Base-by-base conservation (phyloP, 2,113 vertebrate species). In the Silurus asotus region DNA sequence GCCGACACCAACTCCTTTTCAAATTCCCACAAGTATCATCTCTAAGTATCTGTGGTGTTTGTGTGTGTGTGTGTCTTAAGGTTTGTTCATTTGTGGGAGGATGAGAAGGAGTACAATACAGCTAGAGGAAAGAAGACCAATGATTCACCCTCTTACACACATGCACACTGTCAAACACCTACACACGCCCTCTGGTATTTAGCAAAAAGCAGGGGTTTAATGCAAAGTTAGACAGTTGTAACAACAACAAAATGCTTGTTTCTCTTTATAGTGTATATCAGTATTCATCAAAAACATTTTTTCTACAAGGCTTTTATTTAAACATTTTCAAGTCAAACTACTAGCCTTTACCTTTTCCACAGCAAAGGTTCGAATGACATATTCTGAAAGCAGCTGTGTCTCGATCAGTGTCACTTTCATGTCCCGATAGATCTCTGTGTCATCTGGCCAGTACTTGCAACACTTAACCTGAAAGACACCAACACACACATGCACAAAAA, bases 381-480 rank as follows among this genome's bases (percentile, higher is more conserved):
- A 99, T 93, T 99, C 98, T 55, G 98, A 98, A 82, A 99, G 94
- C n/a, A 99, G 96, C 89, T 99, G 97, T 59, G 98, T 99, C 93
- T 99, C 98, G 90, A 99, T 98, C 83, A 99, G 93, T 2, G 98
- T 99, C 84, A 99, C 97, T 94, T 99, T 99, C 94, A 99, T 97
- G 92, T 99, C 98, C 87, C 98, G 96, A 86, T 98, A 99, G 90
- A 99, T 97, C 92, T 99, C 98, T 0, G 97, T 97, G 92, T 99
- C 98, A 74, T 99, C 98, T 0, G 98, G 97, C 98, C 98, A 99
- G 93, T 99, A 99, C 92, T 98, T 99, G 94, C 97, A 99, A 89
- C 98, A 99, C 88, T 99, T 99, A 88, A 99, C 98, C 98, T 99
- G 92, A 90, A 79, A 82, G 25, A 56, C 75, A 77, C 10, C 77